These are phyloP conservation scores for Mythimna pallens DNA, from an alignment of 2,888 invertebrate genomes.

Conservation along the genomic window DNA sequence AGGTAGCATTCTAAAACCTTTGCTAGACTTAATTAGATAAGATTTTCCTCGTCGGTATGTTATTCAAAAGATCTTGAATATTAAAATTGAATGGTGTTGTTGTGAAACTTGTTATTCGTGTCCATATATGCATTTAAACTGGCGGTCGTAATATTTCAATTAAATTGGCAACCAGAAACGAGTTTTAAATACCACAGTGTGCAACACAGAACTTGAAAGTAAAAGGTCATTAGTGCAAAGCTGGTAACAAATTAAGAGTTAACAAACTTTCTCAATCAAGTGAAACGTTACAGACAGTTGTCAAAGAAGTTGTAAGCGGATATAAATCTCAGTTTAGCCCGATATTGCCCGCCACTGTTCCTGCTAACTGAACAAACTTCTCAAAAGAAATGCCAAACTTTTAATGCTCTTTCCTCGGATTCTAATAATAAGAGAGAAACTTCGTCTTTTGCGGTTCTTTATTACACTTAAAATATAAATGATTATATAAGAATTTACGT, in stretches of 20 bases:
- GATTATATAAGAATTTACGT: slow-evolving; percentile 52
- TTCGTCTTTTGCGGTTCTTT: slow-evolving; percentile 73
- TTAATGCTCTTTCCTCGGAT: slow-evolving; percentile 84
- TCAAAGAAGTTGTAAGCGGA: slow-evolving; percentile 82
- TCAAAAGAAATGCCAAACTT: slow-evolving; percentile 83
- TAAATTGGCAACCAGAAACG: slow-evolving; percentile 39
- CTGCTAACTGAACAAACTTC: slow-evolving; percentile 77
- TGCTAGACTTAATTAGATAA: slow-evolving; percentile 14
- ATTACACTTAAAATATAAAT: slow-evolving; percentile 68
- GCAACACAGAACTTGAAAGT: slow-evolving; percentile 41
- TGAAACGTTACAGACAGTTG: slow-evolving; percentile 79
- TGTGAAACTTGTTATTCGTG: slow-evolving; percentile 45
- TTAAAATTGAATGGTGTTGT: slow-evolving; percentile 14
- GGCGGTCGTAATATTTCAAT: slow-evolving; percentile 41
- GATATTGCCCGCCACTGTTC: slow-evolving; percentile 79
- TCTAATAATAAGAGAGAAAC: slow-evolving; percentile 81
- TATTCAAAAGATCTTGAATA: slow-evolving; percentile 40
- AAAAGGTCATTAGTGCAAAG: slow-evolving; percentile 53
- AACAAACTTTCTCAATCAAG: slow-evolving; percentile 77
- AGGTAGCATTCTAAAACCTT: slow-evolving; percentile 7
- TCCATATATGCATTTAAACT: slow-evolving; percentile 29
- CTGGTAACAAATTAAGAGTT: slow-evolving; percentile 66
- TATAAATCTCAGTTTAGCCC: slow-evolving; percentile 85
- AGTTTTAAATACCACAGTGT: slow-evolving; percentile 43
- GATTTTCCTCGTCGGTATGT: slow-evolving; percentile 27